phyloP scores from a whole-genome alignment of 2,888 invertebrate genomes.

The Carabus problematicus region DNA sequence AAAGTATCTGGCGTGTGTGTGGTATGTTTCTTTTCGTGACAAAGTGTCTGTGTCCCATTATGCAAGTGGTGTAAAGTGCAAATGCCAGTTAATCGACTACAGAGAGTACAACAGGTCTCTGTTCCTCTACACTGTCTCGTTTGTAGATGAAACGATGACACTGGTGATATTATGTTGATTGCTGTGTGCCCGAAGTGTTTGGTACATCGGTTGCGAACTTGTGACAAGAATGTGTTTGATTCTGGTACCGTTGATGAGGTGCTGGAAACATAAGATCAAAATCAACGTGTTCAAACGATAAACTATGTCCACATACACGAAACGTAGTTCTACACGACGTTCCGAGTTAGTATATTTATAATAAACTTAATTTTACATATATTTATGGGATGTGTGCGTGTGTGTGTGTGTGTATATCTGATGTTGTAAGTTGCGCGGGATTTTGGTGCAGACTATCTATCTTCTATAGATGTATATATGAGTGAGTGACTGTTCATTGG shows the following conservation, averaged over 20 bases:
- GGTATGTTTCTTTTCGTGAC: neutral
- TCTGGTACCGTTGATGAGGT: conserved; percentile 38
- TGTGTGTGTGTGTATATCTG: neutral
- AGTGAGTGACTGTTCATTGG: neutral
- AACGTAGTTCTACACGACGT: conserved; percentile 56
- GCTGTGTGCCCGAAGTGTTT: neutral
- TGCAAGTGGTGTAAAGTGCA: too few relatives aligned
- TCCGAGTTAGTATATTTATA: conserved; percentile 58
- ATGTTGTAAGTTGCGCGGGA: conserved; percentile 12
- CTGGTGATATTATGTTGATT: conserved; percentile 7
- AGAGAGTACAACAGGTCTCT: conserved; percentile 28
- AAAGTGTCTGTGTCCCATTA: too few relatives aligned
- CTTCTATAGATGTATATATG: neutral
- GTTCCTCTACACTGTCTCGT: neutral
- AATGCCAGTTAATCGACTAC: neutral
- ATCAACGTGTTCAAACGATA: conserved; percentile 29
- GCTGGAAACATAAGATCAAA: conserved; percentile 54
- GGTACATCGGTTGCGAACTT: conserved; percentile 1
- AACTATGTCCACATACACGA: conserved; percentile 57
- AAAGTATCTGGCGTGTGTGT: neutral
- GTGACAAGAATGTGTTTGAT: conserved; percentile 28
- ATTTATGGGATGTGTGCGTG: conserved; percentile 7
- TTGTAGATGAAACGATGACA: conserved; percentile 17
- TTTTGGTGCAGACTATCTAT: conserved; percentile 6
- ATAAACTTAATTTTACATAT: neutral